phyloP scores from a whole-genome alignment of 2,888 invertebrate genomes.

The Minunthozetes semirufus region DNA sequence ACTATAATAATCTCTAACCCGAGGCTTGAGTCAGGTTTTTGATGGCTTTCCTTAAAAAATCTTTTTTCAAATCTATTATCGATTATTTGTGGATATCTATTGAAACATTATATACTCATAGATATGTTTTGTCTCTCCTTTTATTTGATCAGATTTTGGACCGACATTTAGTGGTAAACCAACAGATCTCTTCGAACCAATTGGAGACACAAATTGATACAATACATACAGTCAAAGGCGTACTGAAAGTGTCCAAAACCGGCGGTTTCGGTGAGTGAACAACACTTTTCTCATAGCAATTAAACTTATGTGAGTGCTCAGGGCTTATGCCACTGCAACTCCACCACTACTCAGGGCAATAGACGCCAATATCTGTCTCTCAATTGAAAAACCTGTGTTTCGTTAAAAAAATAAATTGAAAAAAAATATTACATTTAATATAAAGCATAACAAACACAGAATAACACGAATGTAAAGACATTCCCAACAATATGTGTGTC shows the following conservation, averaged over 20 bases:
- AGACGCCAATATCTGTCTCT: too few species aligned
- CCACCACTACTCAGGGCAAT: too few species aligned
- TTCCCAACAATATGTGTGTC: too few species aligned
- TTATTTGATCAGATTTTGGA: conserved; percentile 64
- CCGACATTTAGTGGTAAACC: conserved; percentile 75
- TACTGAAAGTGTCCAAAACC: conserved; percentile 57
- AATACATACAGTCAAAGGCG: conserved; percentile 40
- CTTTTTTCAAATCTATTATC: background rate
- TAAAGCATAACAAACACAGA: too few species aligned
- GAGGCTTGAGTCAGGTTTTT: background rate
- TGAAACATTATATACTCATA: background rate
- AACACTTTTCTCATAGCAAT: background rate
- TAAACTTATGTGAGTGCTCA: too few species aligned
- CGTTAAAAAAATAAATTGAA: too few species aligned
- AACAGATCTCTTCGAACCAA: conserved; percentile 50
- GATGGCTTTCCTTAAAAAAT: background rate
- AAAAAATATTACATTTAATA: too few species aligned
- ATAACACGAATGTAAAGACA: too few species aligned
- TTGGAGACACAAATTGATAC: conserved; percentile 38
- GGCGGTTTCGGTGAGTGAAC: conserved; percentile 61
- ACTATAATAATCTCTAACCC: background rate
- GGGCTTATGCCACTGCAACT: too few species aligned
- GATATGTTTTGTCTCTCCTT: background rate
- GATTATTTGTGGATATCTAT: background rate
- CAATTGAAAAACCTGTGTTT: too few species aligned